These are phyloP conservation scores for Ptychobarbus kaznakovi DNA, from an alignment of 2,797 vertebrate genomes.

Conservation along the genomic window DNA sequence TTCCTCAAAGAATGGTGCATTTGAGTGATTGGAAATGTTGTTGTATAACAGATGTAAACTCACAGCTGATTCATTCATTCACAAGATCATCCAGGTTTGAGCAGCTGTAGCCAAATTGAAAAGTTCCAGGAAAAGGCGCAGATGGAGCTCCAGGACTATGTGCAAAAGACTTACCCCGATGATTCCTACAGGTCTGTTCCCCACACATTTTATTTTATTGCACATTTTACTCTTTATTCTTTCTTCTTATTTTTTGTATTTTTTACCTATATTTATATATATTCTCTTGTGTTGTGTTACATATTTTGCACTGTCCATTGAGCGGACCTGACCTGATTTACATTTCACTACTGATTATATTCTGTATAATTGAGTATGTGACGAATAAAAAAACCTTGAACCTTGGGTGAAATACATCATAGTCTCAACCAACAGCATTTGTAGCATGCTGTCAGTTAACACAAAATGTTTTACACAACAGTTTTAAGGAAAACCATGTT, in stretches of 20 bases:
- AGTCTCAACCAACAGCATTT: neutral
- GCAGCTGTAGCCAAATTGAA: constrained; percentile 91
- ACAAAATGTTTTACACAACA: neutral
- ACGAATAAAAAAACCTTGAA: too few species aligned
- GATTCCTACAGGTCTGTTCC: constrained; percentile 91
- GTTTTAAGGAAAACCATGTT: constrained; percentile 8
- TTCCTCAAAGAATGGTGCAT: neutral
- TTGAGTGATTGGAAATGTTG: neutral
- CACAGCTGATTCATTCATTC: constrained; percentile 8
- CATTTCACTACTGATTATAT: too few species aligned
- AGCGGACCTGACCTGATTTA: too few species aligned
- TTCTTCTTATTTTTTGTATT: too few species aligned
- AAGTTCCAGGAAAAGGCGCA: constrained; percentile 98
- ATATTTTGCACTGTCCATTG: too few species aligned
- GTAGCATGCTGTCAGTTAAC: neutral
- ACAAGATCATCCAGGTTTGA: constrained; percentile 94
- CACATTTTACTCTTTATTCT: too few species aligned
- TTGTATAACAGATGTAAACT: neutral
- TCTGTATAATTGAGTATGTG: too few species aligned
- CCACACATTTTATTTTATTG: too few species aligned
- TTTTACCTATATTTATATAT: too few species aligned
- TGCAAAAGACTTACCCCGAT: constrained; percentile 96
- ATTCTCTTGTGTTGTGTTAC: too few species aligned
- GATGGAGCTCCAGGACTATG: constrained; percentile 99
- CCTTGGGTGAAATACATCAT: neutral